These are phyloP conservation scores for Albula goreensis DNA, from an alignment of 2,113 vertebrate genomes.

Conservation along the genomic window DNA sequence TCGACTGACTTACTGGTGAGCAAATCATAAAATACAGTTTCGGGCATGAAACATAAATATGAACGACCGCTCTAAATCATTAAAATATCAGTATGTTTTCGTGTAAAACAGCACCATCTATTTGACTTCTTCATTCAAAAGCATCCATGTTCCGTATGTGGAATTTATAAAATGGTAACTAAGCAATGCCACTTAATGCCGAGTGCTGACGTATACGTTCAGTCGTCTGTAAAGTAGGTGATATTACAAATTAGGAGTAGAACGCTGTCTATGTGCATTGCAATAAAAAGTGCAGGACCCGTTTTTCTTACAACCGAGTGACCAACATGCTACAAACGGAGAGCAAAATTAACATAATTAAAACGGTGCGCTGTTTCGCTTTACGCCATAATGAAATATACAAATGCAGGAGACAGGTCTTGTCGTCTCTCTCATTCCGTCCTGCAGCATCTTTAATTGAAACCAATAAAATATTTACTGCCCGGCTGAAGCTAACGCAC, in stretches of 20 bases:
- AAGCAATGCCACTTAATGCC: not conserved
- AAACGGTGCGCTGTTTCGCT: not conserved
- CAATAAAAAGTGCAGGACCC: not conserved
- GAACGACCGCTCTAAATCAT: not conserved
- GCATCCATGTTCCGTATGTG: not conserved
- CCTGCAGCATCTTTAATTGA: not conserved
- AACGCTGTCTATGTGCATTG: not conserved
- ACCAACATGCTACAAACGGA: not conserved
- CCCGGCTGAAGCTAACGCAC: not conserved
- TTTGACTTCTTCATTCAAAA: not conserved
- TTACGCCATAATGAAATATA: not conserved
- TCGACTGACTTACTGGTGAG: not conserved
- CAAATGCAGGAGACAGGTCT: not conserved
- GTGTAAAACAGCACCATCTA: not conserved
- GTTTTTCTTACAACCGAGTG: not conserved
- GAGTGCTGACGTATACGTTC: not conserved
- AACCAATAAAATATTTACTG: constrained; percentile 4
- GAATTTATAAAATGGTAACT: not conserved
- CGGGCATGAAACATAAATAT: not conserved
- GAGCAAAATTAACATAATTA: not conserved
- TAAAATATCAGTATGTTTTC: not conserved
- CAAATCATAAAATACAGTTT: not conserved
- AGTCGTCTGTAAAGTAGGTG: not conserved
- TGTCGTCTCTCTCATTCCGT: not conserved
- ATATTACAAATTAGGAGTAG: not conserved